Conservation (phyloP, 1,140 invertebrate species). For the Drosophila neocordata region DNA sequence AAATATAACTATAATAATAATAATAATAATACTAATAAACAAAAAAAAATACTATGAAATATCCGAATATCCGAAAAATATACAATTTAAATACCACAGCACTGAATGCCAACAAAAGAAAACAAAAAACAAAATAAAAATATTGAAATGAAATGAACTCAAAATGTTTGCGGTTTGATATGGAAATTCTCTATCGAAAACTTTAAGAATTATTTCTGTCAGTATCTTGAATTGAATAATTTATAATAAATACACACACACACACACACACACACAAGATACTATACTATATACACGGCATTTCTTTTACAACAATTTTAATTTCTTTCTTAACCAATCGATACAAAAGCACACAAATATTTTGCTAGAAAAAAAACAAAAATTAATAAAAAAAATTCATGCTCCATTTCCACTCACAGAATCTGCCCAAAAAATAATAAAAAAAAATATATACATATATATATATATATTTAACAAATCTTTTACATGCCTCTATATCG, state of each 20-base stretch:
- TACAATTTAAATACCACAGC: constrained; percentile 30
- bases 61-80: constrained; percentile 26
- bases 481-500: constrained; percentile 25
- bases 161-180: constrained; percentile 52
- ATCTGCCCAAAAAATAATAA: constrained; percentile 2
- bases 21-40: constrained; percentile 10
- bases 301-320: neutral
- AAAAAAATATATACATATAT: neutral
- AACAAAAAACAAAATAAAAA: constrained; percentile 17
- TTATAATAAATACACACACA: neutral
- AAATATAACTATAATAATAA: neutral
- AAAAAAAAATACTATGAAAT: constrained; percentile 22
- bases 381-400: constrained; percentile 29
- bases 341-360: constrained; percentile 30
- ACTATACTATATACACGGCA: neutral
- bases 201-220: constrained; percentile 9
- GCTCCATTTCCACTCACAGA: constrained; percentile 39
- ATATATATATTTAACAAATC: neutral
- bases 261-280: neutral
- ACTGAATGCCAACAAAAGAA: constrained; percentile 69
- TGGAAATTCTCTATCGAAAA: constrained; percentile 27
- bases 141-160: constrained; percentile 16
- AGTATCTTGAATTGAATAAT: constrained; percentile 1
- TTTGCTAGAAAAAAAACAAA: constrained; percentile 23
- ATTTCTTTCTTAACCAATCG: neutral